These are phyloP conservation scores for Drosophila pachea DNA, from an alignment of 1,140 invertebrate species.

Conservation along the genomic window DNA sequence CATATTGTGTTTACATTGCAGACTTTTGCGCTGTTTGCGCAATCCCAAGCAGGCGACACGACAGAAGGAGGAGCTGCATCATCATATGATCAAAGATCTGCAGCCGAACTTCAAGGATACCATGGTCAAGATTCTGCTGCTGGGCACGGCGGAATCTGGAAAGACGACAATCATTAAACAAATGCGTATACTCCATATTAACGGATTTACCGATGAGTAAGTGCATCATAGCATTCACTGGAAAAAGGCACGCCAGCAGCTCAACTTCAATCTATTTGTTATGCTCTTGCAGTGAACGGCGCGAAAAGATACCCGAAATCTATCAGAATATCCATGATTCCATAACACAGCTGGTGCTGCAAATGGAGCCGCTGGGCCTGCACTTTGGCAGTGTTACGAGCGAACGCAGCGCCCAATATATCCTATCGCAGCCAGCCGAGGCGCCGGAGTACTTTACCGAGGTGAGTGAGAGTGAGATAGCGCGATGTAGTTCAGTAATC, in stretches of 20 bases:
- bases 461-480: slow-evolving; percentile 72
- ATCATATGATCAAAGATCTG: slow-evolving; percentile 64
- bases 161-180: slow-evolving; percentile 91
- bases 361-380: slow-evolving; percentile 81
- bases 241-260: too few relatives aligned
- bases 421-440: slow-evolving; percentile 80
- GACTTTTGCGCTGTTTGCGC: slow-evolving; percentile 75
- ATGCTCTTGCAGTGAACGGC: slow-evolving; percentile 81
- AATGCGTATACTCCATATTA: slow-evolving; percentile 89
- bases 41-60: slow-evolving; percentile 35
- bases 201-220: slow-evolving; percentile 85
- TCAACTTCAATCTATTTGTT: slow-evolving; percentile 7
- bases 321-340: slow-evolving; percentile 84
- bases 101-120: slow-evolving; percentile 67
- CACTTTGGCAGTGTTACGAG: slow-evolving; percentile 79
- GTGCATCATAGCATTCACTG: slow-evolving; percentile 26
- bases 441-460: slow-evolving; percentile 81
- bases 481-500: neutral
- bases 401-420: slow-evolving; percentile 80
- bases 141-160: slow-evolving; percentile 85
- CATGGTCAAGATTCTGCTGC: slow-evolving; percentile 83
- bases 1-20: slow-evolving; percentile 35
- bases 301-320: slow-evolving; percentile 82
- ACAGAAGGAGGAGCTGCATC: slow-evolving; percentile 47
- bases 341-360: slow-evolving; percentile 82